These are phyloP conservation scores for Paracanthobrama guichenoti DNA, from an alignment of 2,113 vertebrate genomes.

Conservation along the genomic window DNA sequence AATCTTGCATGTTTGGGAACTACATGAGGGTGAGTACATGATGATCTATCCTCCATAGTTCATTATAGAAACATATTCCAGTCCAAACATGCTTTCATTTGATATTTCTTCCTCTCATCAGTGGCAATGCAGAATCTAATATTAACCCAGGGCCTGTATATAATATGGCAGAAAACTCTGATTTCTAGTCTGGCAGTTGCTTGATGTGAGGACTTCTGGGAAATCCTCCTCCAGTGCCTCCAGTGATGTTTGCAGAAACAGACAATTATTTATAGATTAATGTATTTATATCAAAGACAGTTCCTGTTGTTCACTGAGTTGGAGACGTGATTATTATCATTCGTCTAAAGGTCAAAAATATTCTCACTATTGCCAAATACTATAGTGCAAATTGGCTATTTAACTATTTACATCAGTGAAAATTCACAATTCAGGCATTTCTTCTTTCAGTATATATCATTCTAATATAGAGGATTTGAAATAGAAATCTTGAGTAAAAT, in stretches of 20 bases:
- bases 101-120: slow-evolving; percentile 20
- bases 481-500: not conserved
- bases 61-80: not conserved
- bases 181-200: slow-evolving; percentile 4
- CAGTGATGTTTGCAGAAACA: not conserved
- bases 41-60: not conserved
- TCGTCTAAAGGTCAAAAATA: not conserved
- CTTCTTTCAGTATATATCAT: too few species aligned
- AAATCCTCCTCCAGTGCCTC: slow-evolving; percentile 18
- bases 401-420: too few species aligned
- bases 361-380: not conserved
- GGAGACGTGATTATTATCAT: not conserved
- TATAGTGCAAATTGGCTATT: not conserved
- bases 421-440: too few species aligned
- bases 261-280: slow-evolving; percentile 32
- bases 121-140: slow-evolving; percentile 29
- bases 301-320: not conserved
- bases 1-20: not conserved
- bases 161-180: slow-evolving; percentile 15
- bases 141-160: slow-evolving; percentile 10
- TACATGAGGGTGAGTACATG: not conserved
- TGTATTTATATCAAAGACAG: slow-evolving; percentile 4
- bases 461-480: not conserved
- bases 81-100: slow-evolving; percentile 14
- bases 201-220: slow-evolving; percentile 17